Percentiles rank a stretch among this genome's conserved stretches.
phyloP scores from a whole-genome alignment of 2,797 vertebrate genomes.

The Anisognathus igniventris region DNA sequence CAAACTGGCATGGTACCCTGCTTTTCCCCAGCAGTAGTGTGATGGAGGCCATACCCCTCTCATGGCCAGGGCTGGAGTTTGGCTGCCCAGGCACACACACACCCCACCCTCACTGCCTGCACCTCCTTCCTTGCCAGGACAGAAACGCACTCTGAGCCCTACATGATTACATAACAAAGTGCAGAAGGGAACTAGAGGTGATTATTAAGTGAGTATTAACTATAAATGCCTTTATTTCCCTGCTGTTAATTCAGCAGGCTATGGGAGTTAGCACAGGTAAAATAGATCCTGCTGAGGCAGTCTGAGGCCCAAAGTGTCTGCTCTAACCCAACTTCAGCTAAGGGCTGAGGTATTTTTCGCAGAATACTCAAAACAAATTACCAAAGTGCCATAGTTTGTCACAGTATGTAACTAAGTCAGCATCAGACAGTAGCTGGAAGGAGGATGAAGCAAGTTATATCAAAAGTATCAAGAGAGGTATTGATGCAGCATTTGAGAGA shows the following conservation, averaged over 20 bases:
- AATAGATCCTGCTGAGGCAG: no score
- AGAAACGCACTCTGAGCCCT: not conserved
- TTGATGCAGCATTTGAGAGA: not conserved
- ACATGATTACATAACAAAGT: not conserved
- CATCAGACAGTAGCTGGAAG: not conserved
- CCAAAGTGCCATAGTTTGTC: not conserved
- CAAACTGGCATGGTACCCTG: rapidly evolving
- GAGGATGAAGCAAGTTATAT: not conserved
- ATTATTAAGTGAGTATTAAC: not conserved
- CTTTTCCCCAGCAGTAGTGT: rapidly evolving
- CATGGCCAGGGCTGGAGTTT: not conserved
- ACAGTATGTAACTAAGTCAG: not conserved
- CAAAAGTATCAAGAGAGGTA: not conserved
- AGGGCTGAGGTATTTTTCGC: not conserved
- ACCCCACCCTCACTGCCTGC: rapidly evolving
- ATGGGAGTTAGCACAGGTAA: rapidly evolving
- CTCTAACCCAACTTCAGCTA: not conserved
- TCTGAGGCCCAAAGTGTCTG: not conserved
- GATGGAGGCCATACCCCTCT: not conserved
- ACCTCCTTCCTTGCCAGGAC: not conserved
- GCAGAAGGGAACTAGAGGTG: not conserved
- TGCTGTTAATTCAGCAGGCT: not conserved
- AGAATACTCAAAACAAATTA: not conserved
- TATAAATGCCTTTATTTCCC: not conserved
- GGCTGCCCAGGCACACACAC: not conserved